Conservation (phyloP, 2,888 invertebrate species). For the Lasioglossum morio region DNA sequence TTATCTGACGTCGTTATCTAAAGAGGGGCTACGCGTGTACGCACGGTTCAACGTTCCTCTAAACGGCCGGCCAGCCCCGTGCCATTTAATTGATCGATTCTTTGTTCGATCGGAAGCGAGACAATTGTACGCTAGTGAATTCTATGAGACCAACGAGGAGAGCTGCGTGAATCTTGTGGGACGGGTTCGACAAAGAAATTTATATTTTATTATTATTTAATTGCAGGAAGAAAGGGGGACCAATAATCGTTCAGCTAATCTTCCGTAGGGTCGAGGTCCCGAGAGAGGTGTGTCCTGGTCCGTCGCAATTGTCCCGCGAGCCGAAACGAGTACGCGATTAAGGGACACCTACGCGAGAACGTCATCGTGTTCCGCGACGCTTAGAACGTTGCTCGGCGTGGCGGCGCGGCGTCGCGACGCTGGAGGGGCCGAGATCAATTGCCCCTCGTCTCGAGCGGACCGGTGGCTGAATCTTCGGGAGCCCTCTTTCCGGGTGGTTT, state of each 20-base stretch:
- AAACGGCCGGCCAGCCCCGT: not conserved
- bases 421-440: constrained; percentile 24
- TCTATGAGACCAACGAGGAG: not conserved
- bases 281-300: not conserved
- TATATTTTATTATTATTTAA: no score
- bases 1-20: constrained; percentile 36
- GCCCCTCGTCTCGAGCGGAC: constrained; percentile 21
- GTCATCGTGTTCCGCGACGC: not conserved
- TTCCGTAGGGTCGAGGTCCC: no score
- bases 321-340: not conserved
- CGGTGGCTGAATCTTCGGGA: constrained; percentile 36
- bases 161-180: not conserved
- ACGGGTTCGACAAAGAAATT: no score
- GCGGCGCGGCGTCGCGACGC: not conserved
- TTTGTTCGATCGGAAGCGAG: not conserved
- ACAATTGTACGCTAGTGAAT: not conserved
- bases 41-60: constrained; percentile 21
- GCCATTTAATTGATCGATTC: constrained; percentile 18
- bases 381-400: no score
- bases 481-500: constrained; percentile 34
- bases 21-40: constrained; percentile 13
- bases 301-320: not conserved
- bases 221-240: no score
- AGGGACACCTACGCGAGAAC: not conserved
- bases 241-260: no score